phyloP scores from a whole-genome alignment of 2,113 vertebrate genomes.

The Psilopogon haemacephalus region DNA sequence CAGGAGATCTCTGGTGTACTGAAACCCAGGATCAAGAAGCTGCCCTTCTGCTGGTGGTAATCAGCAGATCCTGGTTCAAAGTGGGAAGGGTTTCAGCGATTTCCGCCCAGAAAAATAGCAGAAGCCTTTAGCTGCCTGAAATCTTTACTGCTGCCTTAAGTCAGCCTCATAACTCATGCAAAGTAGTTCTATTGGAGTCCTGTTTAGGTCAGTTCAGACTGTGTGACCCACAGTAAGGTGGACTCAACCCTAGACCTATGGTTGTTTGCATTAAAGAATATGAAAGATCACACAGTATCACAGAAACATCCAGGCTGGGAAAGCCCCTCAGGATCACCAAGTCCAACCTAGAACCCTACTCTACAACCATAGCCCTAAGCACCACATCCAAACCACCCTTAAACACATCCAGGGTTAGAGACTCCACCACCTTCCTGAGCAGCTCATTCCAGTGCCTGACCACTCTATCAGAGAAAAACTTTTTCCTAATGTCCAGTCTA shows the following conservation, averaged over 20 bases:
- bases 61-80: not conserved
- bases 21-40: not conserved
- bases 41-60: not conserved
- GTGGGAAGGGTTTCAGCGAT: not conserved
- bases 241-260: not conserved
- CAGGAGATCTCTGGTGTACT: conserved; percentile 31
- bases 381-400: too few species aligned
- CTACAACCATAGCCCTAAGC: too few species aligned
- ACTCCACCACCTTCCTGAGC: too few species aligned
- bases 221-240: not conserved
- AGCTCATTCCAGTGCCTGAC: too few species aligned
- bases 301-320: too few species aligned
- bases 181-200: not conserved
- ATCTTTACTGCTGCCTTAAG: not conserved
- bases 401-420: too few species aligned
- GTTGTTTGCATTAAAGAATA: not conserved
- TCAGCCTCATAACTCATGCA: not conserved
- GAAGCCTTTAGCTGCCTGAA: not conserved
- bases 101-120: not conserved
- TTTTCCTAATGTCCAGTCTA: too few species aligned
- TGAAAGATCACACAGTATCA: not conserved
- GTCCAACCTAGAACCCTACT: too few species aligned
- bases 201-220: not conserved
- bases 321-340: too few species aligned
- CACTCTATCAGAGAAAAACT: too few species aligned